Conservation (phyloP, 2,797 vertebrate genomes). For the Liparis tanakae region DNA sequence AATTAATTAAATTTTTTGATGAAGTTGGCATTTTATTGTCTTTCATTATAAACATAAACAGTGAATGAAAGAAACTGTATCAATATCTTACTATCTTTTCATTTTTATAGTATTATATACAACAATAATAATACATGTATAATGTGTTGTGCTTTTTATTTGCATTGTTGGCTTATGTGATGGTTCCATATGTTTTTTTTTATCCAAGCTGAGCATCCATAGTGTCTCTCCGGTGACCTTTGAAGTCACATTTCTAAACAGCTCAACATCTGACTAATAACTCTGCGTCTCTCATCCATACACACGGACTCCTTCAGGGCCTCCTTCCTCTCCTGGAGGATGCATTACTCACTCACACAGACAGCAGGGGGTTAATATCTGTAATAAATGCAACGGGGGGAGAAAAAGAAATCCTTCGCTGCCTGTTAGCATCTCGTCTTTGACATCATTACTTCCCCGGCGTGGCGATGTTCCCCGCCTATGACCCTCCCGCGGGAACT, state of each 20-base stretch:
- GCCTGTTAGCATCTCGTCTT: slow-evolving; percentile 65
- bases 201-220: background rate
- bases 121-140: background rate
- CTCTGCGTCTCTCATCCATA: slow-evolving; percentile 22
- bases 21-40: background rate
- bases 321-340: slow-evolving; percentile 27
- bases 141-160: background rate
- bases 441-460: slow-evolving; percentile 68
- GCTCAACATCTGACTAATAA: slow-evolving; percentile 2
- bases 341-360: slow-evolving; percentile 33
- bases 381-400: slow-evolving; percentile 36
- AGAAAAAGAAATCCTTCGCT: slow-evolving; percentile 54
- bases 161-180: background rate
- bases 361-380: slow-evolving; percentile 59
- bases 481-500: slow-evolving; percentile 62
- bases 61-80: background rate
- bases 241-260: background rate
- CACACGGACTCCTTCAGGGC: slow-evolving; percentile 20
- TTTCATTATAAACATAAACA: background rate
- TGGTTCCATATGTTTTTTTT: background rate
- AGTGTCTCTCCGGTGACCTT: background rate
- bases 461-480: slow-evolving; percentile 44
- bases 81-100: background rate
- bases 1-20: slow-evolving; percentile 1
- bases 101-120: background rate